phyloP scores from a whole-genome alignment of 1,140 invertebrate species.

The Drosophila ananassae region DNA sequence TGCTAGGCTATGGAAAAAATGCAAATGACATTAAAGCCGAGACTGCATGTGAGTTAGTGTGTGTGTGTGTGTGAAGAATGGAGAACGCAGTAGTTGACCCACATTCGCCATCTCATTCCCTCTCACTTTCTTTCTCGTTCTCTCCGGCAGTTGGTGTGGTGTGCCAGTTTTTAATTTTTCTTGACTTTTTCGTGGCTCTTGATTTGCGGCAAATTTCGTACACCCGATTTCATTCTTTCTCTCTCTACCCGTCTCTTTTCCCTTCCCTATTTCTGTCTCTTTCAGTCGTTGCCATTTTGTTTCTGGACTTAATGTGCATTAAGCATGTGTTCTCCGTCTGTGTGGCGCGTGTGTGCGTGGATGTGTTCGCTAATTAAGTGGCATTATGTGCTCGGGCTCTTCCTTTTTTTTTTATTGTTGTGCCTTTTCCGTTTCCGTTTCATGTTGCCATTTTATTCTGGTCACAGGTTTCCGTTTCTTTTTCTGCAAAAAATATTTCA shows the following conservation, averaged over 20 bases:
- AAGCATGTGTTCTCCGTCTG: constrained; percentile 40
- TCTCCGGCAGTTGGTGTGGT: not conserved
- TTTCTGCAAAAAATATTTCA: not conserved
- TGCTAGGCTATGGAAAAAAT: constrained; percentile 53
- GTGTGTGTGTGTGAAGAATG: constrained; percentile 48
- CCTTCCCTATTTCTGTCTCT: not conserved
- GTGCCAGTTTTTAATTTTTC: constrained; percentile 65
- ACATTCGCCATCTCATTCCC: constrained; percentile 45
- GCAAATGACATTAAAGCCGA: constrained; percentile 65
- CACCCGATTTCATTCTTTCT: constrained; percentile 17
- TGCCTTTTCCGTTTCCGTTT: constrained; percentile 18
- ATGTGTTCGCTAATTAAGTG: constrained; percentile 52
- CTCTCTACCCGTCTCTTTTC: not conserved
- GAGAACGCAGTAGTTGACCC: constrained; percentile 68
- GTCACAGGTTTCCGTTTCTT: constrained; percentile 32
- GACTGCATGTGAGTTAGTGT: constrained; percentile 4
- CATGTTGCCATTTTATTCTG: constrained; percentile 23
- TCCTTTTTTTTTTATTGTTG: constrained; percentile 5
- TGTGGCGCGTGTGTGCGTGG: constrained; percentile 29
- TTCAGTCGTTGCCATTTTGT: not conserved
- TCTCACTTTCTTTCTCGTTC: not conserved
- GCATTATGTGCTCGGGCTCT: constrained; percentile 41
- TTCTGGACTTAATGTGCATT: constrained; percentile 42
- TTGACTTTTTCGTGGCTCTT: constrained; percentile 66
- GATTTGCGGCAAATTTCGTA: constrained; percentile 63